phyloP scores from a whole-genome alignment of 2,113 vertebrate species.

The Gasterosteus aculeatus region DNA sequence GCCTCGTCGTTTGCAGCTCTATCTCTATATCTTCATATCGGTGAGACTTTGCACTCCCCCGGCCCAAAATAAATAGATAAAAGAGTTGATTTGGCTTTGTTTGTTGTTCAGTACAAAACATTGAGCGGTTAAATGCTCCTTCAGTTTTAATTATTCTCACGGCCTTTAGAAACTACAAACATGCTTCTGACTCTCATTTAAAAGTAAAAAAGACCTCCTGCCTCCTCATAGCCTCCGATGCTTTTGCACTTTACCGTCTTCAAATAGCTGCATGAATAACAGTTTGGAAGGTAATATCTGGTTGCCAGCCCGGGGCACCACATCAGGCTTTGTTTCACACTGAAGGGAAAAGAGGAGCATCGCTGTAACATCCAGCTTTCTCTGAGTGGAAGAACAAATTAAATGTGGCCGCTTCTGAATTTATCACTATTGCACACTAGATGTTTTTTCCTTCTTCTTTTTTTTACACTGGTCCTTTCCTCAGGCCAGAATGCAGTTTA shows the following conservation, averaged over 20 bases:
- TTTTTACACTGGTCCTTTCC: too few relatives aligned
- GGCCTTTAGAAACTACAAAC: slow-evolving; percentile 25
- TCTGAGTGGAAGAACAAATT: background rate
- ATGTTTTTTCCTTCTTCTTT: background rate
- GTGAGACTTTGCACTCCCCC: background rate
- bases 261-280: slow-evolving; percentile 6
- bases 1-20: slow-evolving; percentile 11
- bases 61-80: background rate
- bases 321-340: background rate
- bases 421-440: background rate
- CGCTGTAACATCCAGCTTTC: background rate
- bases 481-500: background rate
- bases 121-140: slow-evolving; percentile 2
- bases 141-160: slow-evolving; percentile 16
- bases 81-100: slow-evolving; percentile 39
- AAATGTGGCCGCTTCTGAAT: background rate
- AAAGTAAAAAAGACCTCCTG: slow-evolving; percentile 4
- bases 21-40: slow-evolving; percentile 13
- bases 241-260: background rate
- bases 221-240: slow-evolving; percentile 1
- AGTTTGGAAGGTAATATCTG: background rate
- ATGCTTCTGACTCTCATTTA: slow-evolving; percentile 23
- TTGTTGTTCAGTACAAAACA: slow-evolving; percentile 10
- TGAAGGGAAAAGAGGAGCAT: background rate
- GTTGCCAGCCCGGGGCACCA: background rate